A percentile compares a stretch with the other conserved stretches of the same genome.
These are phyloP conservation scores for Pygoscelis adeliae DNA, from an alignment of 2,113 vertebrate species.

Conservation along the genomic window DNA sequence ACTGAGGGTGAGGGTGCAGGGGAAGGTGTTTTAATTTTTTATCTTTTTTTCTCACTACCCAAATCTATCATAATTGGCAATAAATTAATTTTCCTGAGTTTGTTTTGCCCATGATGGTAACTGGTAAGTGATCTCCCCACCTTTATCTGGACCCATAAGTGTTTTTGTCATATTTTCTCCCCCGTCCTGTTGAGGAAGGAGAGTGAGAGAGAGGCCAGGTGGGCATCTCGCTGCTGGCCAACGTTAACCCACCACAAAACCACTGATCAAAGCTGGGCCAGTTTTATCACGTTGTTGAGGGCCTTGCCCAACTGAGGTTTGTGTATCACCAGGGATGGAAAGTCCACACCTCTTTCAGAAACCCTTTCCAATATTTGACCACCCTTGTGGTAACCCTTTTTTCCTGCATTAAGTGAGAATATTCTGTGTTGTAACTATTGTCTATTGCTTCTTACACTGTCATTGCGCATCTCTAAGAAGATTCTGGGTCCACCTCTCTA, in stretches of 20 bases:
- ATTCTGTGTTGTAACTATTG: not conserved
- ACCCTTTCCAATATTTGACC: accelerated
- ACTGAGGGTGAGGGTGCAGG: not conserved
- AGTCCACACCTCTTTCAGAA: not conserved
- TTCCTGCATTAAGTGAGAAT: not conserved
- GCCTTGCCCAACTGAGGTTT: not conserved
- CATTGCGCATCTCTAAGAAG: not conserved
- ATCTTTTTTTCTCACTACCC: not conserved
- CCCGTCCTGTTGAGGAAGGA: not conserved
- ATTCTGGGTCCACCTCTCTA: not conserved
- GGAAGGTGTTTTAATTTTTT: not conserved
- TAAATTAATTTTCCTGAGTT: not conserved
- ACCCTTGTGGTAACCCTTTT: not conserved
- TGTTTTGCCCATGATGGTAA: not conserved
- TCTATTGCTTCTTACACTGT: not conserved
- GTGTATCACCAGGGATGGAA: not conserved
- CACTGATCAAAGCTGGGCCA: not conserved
- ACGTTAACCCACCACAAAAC: not conserved
- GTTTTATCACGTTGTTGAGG: not conserved
- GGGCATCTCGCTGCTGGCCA: not conserved
- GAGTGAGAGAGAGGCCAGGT: not conserved
- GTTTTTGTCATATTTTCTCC: not conserved
- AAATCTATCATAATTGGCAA: not conserved
- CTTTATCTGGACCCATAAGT: not conserved
- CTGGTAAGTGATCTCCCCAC: not conserved